phyloP scores from a whole-genome alignment of 2,113 vertebrate genomes.

The Lepus europaeus region DNA sequence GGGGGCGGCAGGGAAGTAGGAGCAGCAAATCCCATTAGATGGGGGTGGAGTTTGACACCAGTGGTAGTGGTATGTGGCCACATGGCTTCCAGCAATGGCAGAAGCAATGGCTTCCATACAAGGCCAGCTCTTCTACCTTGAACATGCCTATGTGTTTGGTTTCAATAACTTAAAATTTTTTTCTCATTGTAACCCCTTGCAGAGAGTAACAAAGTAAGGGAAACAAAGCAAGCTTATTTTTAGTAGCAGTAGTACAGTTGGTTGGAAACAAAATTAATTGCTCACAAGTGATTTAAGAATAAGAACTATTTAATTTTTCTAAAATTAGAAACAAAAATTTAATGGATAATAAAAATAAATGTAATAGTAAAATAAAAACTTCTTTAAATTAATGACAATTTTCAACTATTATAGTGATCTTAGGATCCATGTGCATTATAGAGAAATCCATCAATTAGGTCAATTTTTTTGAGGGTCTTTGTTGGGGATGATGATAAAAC shows the following conservation, averaged over 20 bases:
- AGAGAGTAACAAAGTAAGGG: background rate
- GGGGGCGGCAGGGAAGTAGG: no score
- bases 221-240: background rate
- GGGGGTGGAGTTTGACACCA: no score
- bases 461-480: background rate
- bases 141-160: background rate
- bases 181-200: background rate
- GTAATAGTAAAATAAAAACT: background rate
- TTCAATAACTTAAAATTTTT: background rate
- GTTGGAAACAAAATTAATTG: slow-evolving; percentile 21
- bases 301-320: background rate
- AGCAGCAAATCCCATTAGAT: no score
- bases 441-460: background rate
- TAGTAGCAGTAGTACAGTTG: background rate
- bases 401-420: background rate
- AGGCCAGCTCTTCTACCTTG: no score
- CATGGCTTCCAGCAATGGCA: no score
- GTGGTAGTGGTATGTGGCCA: no score
- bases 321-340: background rate
- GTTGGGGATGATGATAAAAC: background rate
- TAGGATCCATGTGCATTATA: background rate
- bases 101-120: no score
- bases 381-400: background rate
- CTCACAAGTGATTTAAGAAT: background rate
- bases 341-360: background rate